Base-by-base conservation (phyloP, 2,888 invertebrate species). In the Ectropis crepuscularia region DNA sequence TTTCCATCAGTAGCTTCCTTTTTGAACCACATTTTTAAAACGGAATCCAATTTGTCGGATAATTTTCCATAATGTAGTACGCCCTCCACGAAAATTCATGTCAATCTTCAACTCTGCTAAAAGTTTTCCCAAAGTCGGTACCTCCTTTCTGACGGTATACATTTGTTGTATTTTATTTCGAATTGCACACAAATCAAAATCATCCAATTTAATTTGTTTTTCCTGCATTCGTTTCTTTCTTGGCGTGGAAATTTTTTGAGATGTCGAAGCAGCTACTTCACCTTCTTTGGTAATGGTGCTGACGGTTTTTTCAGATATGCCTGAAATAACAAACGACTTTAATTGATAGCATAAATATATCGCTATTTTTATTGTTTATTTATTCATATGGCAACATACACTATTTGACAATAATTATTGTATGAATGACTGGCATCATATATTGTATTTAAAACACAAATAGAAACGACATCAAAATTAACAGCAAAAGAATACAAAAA, bases 31-130 rank as follows among this genome's bases (percentile, higher is more conserved):
- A 60, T 55, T 64, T 60, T 53, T 64, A 36, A 42, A 49, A 38
- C 41, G 38, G 42, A 63, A 59, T 54, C 55, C 55, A 4, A 59
- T 49, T 46, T 46, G 45, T 45, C 39, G 41, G 37, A 63, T 36
- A 39, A 58, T 58, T 39, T 58, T 58, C 63, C 46, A 63, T n/a
- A 63, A 63, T 7, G 63, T 63, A 8, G 58, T 58, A 6, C 63
- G 54, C 12, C 39, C 16, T 37, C 51, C 51, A 7, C 9, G 12
- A 28, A 16, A 51, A 41, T 42, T 9, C 6, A 51, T 51, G 10
- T 51, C 16, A 41, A 53, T 53, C 8, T 42, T 42, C 16, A 53
- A n/a, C 10, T 53, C 53, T 16, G 41, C 28, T 42, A 53, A 28
- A 6, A 53, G 42, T 28, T 53, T 42, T n/a, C 42, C 42, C 10